These are phyloP conservation scores for Cantharis flavilabris DNA, from an alignment of 2,888 invertebrate species.

Conservation along the genomic window DNA sequence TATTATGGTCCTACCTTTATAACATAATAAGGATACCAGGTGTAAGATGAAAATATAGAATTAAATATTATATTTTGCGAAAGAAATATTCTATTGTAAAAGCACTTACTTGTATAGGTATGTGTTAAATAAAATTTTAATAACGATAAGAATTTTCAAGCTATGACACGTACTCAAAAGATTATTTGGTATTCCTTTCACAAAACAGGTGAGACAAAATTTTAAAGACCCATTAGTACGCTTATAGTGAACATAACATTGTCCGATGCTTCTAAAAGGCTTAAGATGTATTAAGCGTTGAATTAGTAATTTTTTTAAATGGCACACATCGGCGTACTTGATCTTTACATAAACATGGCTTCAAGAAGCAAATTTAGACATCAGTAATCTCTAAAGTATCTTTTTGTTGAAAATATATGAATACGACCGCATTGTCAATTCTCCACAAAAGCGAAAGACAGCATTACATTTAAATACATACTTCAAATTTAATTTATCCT, in stretches of 20 bases:
- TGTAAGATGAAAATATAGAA: background rate
- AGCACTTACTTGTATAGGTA: background rate
- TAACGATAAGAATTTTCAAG: constrained; percentile 2
- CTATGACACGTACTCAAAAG: constrained; percentile 13
- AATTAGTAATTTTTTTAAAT: constrained; percentile 41
- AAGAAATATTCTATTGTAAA: background rate
- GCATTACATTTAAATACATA: constrained; percentile 34
- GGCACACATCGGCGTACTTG: constrained; percentile 43
- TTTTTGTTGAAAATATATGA: constrained; percentile 37
- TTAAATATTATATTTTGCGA: background rate
- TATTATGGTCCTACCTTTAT: background rate
- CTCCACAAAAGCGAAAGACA: constrained; percentile 40
- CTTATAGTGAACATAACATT: constrained; percentile 39
- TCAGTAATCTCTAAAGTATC: constrained; percentile 41
- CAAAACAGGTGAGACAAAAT: constrained; percentile 16
- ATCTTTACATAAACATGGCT: constrained; percentile 37
- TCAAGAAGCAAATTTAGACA: constrained; percentile 35
- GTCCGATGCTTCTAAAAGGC: constrained; percentile 39
- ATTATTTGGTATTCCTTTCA: constrained; percentile 6
- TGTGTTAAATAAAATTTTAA: background rate
- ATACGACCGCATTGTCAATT: constrained; percentile 40
- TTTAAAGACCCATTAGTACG: constrained; percentile 24
- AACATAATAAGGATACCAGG: background rate
- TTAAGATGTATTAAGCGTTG: constrained; percentile 38
- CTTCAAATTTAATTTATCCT: constrained; percentile 33